These are phyloP conservation scores for Sorex araneus DNA, from an alignment of 2,113 vertebrate species.

Conservation along the genomic window DNA sequence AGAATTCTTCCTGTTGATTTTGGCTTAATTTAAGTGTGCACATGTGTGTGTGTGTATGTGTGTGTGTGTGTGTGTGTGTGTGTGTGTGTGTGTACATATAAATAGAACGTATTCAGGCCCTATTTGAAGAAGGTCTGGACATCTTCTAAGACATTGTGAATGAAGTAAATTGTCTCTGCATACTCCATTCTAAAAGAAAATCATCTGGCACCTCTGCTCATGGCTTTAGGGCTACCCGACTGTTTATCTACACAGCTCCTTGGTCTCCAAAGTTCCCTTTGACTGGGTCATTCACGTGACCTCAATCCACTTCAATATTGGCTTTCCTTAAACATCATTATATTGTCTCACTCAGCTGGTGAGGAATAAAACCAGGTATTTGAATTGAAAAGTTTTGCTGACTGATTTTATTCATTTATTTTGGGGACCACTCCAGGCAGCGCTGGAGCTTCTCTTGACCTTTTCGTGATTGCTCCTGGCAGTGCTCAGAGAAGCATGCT, in stretches of 20 bases:
- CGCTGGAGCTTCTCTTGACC: too few species aligned
- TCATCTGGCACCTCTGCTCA: too few species aligned
- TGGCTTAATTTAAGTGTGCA: neutral
- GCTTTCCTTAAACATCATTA: conserved; percentile 41
- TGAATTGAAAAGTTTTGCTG: too few species aligned
- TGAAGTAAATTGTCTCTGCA: neutral
- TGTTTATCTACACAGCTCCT: too few species aligned
- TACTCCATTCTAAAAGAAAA: neutral
- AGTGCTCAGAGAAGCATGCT: too few species aligned
- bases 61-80: too few species aligned
- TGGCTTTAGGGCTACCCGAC: too few species aligned
- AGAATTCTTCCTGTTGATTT: conserved; percentile 16
- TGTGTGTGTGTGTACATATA: neutral
- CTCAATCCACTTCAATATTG: neutral
- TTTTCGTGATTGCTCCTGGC: too few species aligned
- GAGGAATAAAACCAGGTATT: neutral
- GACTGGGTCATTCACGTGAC: neutral
- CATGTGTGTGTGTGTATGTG: too few species aligned
- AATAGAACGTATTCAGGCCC: neutral
- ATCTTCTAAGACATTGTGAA: neutral
- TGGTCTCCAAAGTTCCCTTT: too few species aligned
- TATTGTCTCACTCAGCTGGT: neutral
- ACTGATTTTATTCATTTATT: too few species aligned
- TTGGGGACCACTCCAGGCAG: too few species aligned
- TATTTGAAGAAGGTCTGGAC: neutral